A percentile compares a stretch with the other conserved stretches of the same genome.
Evolutionary conservation across 1,140 invertebrate genomes (phyloP).

Genomic region (Charaxes varanes): DNA sequence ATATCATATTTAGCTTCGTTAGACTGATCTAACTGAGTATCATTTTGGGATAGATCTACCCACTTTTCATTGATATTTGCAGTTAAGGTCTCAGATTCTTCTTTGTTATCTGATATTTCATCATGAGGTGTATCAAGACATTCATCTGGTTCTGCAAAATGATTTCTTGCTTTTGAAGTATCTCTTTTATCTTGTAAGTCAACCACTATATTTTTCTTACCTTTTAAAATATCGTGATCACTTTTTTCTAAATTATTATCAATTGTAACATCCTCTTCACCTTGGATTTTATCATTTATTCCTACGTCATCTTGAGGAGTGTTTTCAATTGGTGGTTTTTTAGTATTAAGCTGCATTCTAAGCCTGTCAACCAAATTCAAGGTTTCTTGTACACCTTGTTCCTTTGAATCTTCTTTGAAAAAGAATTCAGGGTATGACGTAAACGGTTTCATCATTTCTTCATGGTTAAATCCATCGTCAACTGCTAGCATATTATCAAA

Average conservation of each 20-base stretch:
- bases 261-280: conserved; percentile 20
- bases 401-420: conserved; percentile 85
- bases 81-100: conserved; percentile 10
- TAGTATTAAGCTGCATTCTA: conserved; percentile 73
- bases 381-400: conserved; percentile 81
- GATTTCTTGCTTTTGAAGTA: conserved; percentile 13
- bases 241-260: conserved; percentile 23
- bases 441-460: conserved; percentile 77
- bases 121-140: conserved; percentile 8
- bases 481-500: conserved; percentile 78
- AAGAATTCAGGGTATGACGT: conserved; percentile 80
- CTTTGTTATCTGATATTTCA: conserved; percentile 13
- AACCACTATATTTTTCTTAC: conserved; percentile 21
- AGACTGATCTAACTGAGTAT: conserved; percentile 24
- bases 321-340: conserved; percentile 47
- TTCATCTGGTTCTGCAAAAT: conserved; percentile 11
- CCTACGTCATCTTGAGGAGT: conserved; percentile 31
- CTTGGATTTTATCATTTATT: conserved; percentile 24
- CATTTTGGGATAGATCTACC: conserved; percentile 31
- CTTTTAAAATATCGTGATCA: conserved; percentile 21
- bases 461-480: conserved; percentile 80
- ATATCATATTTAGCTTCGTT: conserved; percentile 42
- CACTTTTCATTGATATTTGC: conserved; percentile 39
- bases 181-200: conserved; percentile 14
- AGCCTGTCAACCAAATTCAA: conserved; percentile 86